These are phyloP conservation scores for Eurosta solidaginis DNA, from an alignment of 1,140 invertebrate genomes.

Conservation along the genomic window DNA sequence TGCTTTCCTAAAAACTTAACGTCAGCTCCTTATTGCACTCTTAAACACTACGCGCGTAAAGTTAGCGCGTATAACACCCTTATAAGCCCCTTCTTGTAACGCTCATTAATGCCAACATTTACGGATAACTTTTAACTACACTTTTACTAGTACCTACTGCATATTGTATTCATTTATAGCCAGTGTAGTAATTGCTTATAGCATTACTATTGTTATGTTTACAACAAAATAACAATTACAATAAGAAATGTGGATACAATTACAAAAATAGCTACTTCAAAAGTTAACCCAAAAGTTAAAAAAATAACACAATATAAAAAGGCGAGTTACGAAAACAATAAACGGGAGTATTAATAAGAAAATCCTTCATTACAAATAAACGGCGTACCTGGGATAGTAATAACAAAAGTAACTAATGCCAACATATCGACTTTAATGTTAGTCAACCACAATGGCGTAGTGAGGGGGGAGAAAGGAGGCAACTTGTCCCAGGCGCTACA, in stretches of 20 bases:
- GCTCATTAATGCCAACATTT: background rate
- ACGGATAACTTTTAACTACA: background rate
- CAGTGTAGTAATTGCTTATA: background rate
- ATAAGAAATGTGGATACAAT: background rate
- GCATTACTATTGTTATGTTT: slow-evolving; percentile 24
- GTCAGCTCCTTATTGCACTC: too few relatives aligned
- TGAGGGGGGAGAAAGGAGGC: too few relatives aligned
- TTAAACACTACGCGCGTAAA: too few relatives aligned
- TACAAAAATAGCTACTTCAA: background rate
- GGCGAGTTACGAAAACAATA: background rate
- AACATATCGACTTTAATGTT: too few relatives aligned
- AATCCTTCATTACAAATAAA: background rate
- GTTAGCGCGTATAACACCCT: too few relatives aligned
- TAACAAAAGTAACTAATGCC: background rate
- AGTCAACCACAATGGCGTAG: too few relatives aligned
- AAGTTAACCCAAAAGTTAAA: background rate
- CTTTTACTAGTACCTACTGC: background rate
- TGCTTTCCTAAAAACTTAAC: too few relatives aligned
- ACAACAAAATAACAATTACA: slow-evolving; percentile 25
- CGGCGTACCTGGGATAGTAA: background rate
- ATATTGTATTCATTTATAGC: background rate
- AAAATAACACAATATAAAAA: background rate
- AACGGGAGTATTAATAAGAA: background rate
- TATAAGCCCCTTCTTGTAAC: background rate
- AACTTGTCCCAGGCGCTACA: too few relatives aligned